Evolutionary conservation across 2,888 invertebrate genomes (phyloP).

Genomic region (Limnephilus rhombicus): DNA sequence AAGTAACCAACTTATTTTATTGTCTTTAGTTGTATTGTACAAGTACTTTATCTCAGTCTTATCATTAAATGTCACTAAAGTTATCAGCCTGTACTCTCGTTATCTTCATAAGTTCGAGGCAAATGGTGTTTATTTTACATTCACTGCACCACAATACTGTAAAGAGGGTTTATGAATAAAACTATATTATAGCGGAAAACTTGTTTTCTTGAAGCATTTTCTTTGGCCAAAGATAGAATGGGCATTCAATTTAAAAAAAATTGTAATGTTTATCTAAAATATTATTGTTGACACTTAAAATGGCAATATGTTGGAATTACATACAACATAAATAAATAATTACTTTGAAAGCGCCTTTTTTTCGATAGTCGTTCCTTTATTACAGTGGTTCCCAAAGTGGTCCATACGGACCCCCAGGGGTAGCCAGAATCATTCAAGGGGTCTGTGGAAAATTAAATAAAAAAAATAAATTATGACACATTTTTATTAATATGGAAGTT

Average conservation of each 20-base stretch:
- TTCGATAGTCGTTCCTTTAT: neutral
- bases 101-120: constrained; percentile 21
- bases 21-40: neutral
- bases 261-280: neutral
- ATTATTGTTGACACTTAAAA: neutral
- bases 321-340: neutral
- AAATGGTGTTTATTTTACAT: neutral
- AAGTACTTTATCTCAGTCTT: constrained; percentile 38
- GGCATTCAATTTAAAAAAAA: neutral
- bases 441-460: too few species aligned
- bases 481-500: too few species aligned
- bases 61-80: constrained; percentile 54
- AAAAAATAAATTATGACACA: too few species aligned
- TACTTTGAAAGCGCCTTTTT: neutral
- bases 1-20: constrained; percentile 10
- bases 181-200: neutral
- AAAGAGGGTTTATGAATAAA: neutral
- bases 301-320: neutral
- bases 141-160: neutral
- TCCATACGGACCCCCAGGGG: too few species aligned
- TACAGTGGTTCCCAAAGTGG: neutral
- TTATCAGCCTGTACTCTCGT: constrained; percentile 33
- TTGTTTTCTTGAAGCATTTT: neutral
- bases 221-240: neutral
- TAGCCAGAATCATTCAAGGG: too few species aligned